Conservation (phyloP, 2,113 vertebrate genomes). For the Myiozetetes cayanensis region DNA sequence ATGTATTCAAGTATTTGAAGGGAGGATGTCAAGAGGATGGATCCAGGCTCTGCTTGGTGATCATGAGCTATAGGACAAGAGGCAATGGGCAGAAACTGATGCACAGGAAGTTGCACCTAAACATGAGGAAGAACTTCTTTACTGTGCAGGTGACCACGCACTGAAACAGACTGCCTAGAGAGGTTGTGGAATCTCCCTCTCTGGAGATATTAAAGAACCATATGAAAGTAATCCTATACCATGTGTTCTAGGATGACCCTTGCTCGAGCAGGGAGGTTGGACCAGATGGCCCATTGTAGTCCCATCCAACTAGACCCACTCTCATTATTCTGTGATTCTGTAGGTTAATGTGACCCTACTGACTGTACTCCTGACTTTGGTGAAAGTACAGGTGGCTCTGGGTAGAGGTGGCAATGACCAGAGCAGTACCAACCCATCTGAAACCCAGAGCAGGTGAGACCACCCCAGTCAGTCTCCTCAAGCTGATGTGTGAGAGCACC, state of each 20-base stretch:
- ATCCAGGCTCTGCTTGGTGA: fast-evolving
- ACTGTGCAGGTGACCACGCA: fast-evolving
- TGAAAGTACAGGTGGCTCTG: not conserved
- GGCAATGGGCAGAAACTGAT: not conserved
- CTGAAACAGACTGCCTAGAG: not conserved
- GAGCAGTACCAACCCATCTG: not conserved
- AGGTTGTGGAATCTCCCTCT: not conserved
- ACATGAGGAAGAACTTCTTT: not conserved
- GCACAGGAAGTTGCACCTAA: not conserved
- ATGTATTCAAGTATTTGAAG: not conserved
- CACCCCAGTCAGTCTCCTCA: fast-evolving
- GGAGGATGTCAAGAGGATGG: not conserved
- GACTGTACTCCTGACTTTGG: not conserved
- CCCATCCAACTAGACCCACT: not conserved
- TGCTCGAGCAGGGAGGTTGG: not conserved
- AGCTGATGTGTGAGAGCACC: fast-evolving
- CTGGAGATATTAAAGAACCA: not conserved
- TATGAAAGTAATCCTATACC: not conserved
- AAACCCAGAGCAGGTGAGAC: not conserved
- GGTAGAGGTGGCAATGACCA: not conserved
- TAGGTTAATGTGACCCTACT: not conserved
- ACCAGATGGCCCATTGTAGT: not conserved
- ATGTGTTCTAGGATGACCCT: not conserved
- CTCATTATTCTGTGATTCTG: not conserved
- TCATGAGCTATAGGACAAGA: not conserved